Base-by-base conservation (phyloP, 2,888 invertebrate genomes). In the Pseudolycoriella hygida region DNA sequence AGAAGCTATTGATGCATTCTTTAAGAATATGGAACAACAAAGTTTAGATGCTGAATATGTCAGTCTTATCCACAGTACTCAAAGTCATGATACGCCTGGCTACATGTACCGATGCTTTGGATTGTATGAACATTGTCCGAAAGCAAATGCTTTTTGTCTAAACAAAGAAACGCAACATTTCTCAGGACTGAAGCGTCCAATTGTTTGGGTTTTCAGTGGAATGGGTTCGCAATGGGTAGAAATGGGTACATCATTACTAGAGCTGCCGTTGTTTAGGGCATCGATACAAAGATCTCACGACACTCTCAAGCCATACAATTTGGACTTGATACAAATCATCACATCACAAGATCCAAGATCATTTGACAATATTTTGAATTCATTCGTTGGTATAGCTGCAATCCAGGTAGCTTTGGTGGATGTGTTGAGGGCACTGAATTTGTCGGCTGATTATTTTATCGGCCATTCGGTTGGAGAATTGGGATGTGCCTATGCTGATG, bases 381-480 rank as follows among this genome's bases (percentile, higher is more conserved):
- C 78, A 5, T 84, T 86, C 58, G 76, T 84, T 18, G 76, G 79
- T 19, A 84, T 84, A 50, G 77, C 81, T 11, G 77, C 83, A 1
- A 61, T 71, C 14, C 71, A 75, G 71, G 77, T 82, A 51, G 73
- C 66, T 6, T 56, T 76, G 31, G 70, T 71, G 37, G 83, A 86
- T 57, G 60, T 80, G 4, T 62, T 86, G 41, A 66, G 61, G 43
- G 65, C 62, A 3, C 57, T 74, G 17, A 77, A 77, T 12, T 64
- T 86, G 30, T 64, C 68, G 42, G 80, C 84, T 10, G 83, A 85
- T 60, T 77, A 77, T 25, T 77, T 85, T 51, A 74, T 86, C 50
- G 85, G 96, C 2, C 93, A 94, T 64, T 93, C 93, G 8, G 86
- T 90, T 0, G 96, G 96, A 17, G 96, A 96, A 62, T 68, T 96